phyloP scores from a whole-genome alignment of 1,140 invertebrate genomes.

The Nomia melanderi region DNA sequence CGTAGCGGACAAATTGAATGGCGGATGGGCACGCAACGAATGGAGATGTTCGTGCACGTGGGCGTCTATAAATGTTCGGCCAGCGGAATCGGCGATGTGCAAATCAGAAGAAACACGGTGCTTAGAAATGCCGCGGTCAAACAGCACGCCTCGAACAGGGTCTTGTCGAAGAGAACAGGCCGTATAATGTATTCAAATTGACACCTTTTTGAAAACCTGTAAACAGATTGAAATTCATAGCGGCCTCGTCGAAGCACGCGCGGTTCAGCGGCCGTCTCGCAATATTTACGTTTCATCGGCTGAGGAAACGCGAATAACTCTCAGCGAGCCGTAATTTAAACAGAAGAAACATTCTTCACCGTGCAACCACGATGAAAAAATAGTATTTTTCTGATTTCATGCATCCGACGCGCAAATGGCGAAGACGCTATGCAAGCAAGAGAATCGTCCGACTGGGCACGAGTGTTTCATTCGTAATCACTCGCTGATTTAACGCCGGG shows the following conservation, averaged over 20 bases:
- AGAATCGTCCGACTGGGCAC: slow-evolving; percentile 27
- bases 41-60: slow-evolving; percentile 41
- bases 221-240: slow-evolving; percentile 22
- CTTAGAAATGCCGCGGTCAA: slow-evolving; percentile 13
- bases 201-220: slow-evolving; percentile 22
- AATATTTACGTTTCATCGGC: slow-evolving; percentile 26
- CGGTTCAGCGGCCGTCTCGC: slow-evolving; percentile 15
- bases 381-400: slow-evolving; percentile 26
- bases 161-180: neutral
- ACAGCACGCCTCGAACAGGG: neutral
- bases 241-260: neutral
- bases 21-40: slow-evolving; percentile 32
- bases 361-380: slow-evolving; percentile 1
- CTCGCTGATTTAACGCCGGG: neutral
- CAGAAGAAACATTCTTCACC: slow-evolving; percentile 23
- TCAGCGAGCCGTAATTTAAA: slow-evolving; percentile 20
- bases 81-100: slow-evolving; percentile 19
- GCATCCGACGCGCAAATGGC: slow-evolving; percentile 7
- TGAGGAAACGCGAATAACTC: neutral
- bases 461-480: slow-evolving; percentile 10
- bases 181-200: slow-evolving; percentile 21
- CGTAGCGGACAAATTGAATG: slow-evolving; percentile 30
- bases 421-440: neutral
- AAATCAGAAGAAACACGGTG: slow-evolving; percentile 13
- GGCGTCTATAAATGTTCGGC: slow-evolving; percentile 29